phyloP scores from a whole-genome alignment of 1,140 invertebrate genomes.

The Ectropis grisescens region DNA sequence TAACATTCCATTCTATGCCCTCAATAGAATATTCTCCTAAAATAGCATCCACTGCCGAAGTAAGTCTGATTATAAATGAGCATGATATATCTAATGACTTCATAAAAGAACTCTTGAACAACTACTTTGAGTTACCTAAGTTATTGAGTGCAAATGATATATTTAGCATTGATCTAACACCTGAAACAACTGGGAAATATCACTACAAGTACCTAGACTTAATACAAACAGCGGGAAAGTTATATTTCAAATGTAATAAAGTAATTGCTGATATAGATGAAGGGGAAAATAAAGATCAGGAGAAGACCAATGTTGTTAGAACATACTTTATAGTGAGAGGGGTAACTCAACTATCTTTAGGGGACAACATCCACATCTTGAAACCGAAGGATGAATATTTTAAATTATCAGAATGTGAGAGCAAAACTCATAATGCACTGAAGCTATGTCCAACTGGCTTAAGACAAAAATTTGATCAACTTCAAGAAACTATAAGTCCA shows the following conservation, averaged over 20 bases:
- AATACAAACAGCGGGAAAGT: conserved; percentile 32
- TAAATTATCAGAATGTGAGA: conserved; percentile 15
- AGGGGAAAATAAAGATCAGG: background rate
- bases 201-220: conserved; percentile 60
- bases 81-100: conserved; percentile 58
- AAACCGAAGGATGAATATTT: conserved; percentile 48
- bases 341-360: conserved; percentile 54
- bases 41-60: conserved; percentile 47
- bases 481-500: conserved; percentile 52
- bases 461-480: conserved; percentile 44
- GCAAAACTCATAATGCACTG: conserved; percentile 10
- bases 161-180: conserved; percentile 49
- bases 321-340: conserved; percentile 57
- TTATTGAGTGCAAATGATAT: conserved; percentile 50
- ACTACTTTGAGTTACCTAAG: conserved; percentile 60
- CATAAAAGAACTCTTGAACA: conserved; percentile 50
- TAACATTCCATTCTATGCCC: conserved; percentile 42
- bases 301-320: conserved; percentile 8
- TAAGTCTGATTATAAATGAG: conserved; percentile 45
- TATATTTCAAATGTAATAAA: conserved; percentile 60
- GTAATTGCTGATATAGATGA: conserved; percentile 19
- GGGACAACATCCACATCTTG: conserved; percentile 45
- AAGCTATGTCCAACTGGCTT: conserved; percentile 50
- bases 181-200: conserved; percentile 44
- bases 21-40: conserved; percentile 44